Conservation (phyloP, 2,797 vertebrate species). For the Mionectes olivaceus region DNA sequence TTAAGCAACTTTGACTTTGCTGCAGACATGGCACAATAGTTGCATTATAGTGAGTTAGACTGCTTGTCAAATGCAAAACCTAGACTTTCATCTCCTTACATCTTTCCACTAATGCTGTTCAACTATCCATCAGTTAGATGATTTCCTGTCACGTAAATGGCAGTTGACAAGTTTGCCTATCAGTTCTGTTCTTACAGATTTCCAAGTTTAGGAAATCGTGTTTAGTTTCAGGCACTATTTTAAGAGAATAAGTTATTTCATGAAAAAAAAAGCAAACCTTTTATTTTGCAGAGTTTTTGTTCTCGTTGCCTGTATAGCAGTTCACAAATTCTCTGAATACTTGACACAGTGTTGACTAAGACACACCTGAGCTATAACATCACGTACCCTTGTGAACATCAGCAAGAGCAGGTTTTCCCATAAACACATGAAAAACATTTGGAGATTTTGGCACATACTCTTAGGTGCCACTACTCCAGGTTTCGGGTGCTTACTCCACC, state of each 20-base stretch:
- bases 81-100: constrained; percentile 15
- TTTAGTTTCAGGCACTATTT: background rate
- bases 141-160: constrained; percentile 1
- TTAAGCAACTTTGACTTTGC: constrained; percentile 43
- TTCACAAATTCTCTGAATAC: background rate
- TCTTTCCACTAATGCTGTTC: background rate
- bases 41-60: constrained; percentile 1
- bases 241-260: background rate
- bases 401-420: background rate
- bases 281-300: background rate
- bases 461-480: background rate
- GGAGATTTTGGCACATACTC: background rate
- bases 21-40: background rate
- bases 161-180: background rate
- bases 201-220: background rate
- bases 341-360: background rate
- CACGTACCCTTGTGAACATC: fast-evolving
- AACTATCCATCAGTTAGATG: background rate
- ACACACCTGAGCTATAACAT: background rate
- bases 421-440: background rate
- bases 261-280: background rate
- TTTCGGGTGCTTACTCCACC: background rate
- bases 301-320: background rate
- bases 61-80: constrained; percentile 44
- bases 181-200: background rate